Evolutionary conservation across 2,888 invertebrate species (phyloP), one percentile per base, ranked within the genome.

Genomic region (Eupsilia transversa): DNA sequence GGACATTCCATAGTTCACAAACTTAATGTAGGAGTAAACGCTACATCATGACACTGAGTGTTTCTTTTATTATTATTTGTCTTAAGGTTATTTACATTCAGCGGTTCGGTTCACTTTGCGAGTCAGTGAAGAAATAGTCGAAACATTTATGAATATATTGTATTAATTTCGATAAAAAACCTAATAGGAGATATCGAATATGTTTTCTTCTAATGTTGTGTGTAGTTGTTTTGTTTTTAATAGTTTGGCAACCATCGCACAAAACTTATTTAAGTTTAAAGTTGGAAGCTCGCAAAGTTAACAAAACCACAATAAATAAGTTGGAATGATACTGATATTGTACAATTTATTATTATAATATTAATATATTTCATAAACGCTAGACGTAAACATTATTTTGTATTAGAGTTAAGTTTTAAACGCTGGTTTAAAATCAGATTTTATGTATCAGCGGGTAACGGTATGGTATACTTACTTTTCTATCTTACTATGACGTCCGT

Each of bases 1-100:
- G 94, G 93, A 95, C 95, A 95, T 95, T 95, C 95, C 95, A 95
- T 89, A 84, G 80, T 90, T 92, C 92, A 90, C 92, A 91, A 91
- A 91, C 86, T 89, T 86, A 86, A 86, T 89, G 86, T 92, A 91
- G 89, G 88, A 84, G 84, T 82, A 83, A 87, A 84, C 80, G 92
- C 92, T 92, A 92, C 91, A 88, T 88, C 92, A 92, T 93, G 92
- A 93, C 93, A 93, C 92, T 86, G 88, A 91, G 92, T 92, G 92
- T 93, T 91, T 90, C 89, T 86, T 83, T 87, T 84, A 84, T 85
- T 87, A 89, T 87, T 89, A 87, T 83, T 91, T 86, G 82, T 86
- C 74, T 85, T 86, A 86, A 87, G 86, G 82, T 86, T 83, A 86
- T 83, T 86, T 87, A 78, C 80, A 78, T 86, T 80, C 27, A 27